Conservation (phyloP, 1,140 invertebrate species). For the Danaus plexippus region DNA sequence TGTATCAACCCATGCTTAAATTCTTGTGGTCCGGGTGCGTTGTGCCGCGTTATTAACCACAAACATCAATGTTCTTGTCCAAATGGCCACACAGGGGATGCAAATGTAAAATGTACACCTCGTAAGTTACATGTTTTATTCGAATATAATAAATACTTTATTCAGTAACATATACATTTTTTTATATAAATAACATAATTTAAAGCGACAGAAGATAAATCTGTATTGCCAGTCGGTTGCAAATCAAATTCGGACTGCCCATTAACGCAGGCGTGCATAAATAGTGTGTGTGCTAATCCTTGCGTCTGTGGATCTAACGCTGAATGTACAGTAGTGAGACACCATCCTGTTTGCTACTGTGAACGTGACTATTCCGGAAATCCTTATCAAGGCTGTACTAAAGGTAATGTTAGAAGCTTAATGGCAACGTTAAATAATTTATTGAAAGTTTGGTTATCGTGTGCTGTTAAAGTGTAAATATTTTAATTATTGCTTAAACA, state of each 20-base stretch:
- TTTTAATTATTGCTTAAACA: too few relatives aligned
- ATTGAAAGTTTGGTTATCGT: too few relatives aligned
- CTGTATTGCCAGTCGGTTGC: conserved; percentile 76
- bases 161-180: conserved; percentile 1
- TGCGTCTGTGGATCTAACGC: conserved; percentile 89
- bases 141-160: conserved; percentile 13
- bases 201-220: conserved; percentile 68
- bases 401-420: too few relatives aligned
- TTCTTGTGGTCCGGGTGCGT: conserved; percentile 82
- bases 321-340: conserved; percentile 83
- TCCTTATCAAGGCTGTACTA: conserved; percentile 83
- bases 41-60: conserved; percentile 85
- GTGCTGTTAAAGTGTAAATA: too few relatives aligned
- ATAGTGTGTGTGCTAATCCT: conserved; percentile 83
- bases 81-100: conserved; percentile 81
- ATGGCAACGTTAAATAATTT: too few relatives aligned
- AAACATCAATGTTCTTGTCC: conserved; percentile 86
- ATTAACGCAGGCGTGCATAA: conserved; percentile 84
- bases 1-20: conserved; percentile 86
- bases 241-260: conserved; percentile 85
- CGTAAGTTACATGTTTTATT: conserved; percentile 73
- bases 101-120: conserved; percentile 80
- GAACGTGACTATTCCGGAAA: conserved; percentile 85
- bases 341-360: conserved; percentile 87
- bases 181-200: conserved; percentile 15